Evolutionary conservation across 2,888 invertebrate genomes (phyloP).

Genomic region (Trachelus troglodyta): DNA sequence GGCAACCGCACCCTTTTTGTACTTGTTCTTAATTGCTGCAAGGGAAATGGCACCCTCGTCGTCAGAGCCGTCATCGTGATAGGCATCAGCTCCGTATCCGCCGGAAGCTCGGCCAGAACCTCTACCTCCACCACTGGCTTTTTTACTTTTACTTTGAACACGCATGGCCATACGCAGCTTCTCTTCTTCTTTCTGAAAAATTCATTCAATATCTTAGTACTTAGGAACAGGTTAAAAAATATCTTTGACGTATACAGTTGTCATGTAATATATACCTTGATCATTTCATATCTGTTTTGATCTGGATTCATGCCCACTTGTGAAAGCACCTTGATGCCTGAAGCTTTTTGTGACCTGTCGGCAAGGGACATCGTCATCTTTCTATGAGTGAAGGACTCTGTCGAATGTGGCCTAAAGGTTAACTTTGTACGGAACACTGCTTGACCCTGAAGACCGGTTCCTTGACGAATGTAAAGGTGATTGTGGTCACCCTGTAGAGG

Average conservation of each 20-base stretch:
- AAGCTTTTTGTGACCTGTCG: slow-evolving; percentile 92
- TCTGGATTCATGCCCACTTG: slow-evolving; percentile 96
- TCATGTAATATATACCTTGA: slow-evolving; percentile 74
- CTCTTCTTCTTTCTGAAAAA: slow-evolving; percentile 92
- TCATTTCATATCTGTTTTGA: slow-evolving; percentile 87
- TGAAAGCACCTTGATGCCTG: slow-evolving; percentile 95
- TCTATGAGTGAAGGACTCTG: slow-evolving; percentile 98
- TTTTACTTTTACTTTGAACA: slow-evolving; percentile 73
- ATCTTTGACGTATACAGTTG: too few species aligned
- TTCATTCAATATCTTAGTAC: background rate
- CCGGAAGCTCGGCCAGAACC: slow-evolving; percentile 64
- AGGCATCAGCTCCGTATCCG: slow-evolving; percentile 66
- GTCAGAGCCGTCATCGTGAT: slow-evolving; percentile 88
- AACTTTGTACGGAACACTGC: slow-evolving; percentile 97
- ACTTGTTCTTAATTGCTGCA: slow-evolving; percentile 94
- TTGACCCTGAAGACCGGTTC: slow-evolving; percentile 97
- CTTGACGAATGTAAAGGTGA: slow-evolving; percentile 97
- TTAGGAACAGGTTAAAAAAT: too few species aligned
- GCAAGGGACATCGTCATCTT: slow-evolving; percentile 99
- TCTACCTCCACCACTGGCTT: slow-evolving; percentile 66
- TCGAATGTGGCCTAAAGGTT: slow-evolving; percentile 97
- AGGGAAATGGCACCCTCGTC: slow-evolving; percentile 94
- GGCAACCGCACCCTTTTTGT: slow-evolving; percentile 75
- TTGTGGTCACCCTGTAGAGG: slow-evolving; percentile 96
- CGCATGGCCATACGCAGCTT: slow-evolving; percentile 90